Conservation (phyloP, 2,797 vertebrate genomes). For the Ispidina lecontei region DNA sequence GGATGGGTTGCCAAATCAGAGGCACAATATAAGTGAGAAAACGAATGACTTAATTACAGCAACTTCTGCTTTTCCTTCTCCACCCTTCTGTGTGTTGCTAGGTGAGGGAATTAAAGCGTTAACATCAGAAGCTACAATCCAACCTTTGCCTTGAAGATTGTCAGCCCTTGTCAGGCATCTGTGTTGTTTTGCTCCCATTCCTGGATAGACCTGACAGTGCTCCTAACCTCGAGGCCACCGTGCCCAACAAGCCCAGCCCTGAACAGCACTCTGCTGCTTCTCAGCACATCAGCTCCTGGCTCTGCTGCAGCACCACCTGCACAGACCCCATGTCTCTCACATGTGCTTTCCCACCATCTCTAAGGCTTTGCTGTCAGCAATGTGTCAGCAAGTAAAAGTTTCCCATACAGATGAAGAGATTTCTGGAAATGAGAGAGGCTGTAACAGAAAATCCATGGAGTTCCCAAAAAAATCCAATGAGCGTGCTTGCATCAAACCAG, state of each 20-base stretch:
- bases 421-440: not conserved
- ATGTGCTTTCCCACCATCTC: rapidly evolving
- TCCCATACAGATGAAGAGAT: not conserved
- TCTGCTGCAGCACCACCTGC: not conserved
- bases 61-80: not conserved
- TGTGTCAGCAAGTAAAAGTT: not conserved
- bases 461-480: not conserved
- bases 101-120: not conserved
- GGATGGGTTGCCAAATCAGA: not conserved
- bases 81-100: no score
- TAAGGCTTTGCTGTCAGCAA: not conserved
- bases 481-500: not conserved
- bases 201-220: not conserved
- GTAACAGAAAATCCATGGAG: rapidly evolving
- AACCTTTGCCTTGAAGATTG: not conserved
- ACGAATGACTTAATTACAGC: not conserved
- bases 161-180: not conserved
- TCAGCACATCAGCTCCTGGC: not conserved
- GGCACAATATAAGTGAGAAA: not conserved
- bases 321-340: rapidly evolving
- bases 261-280: not conserved
- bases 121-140: not conserved
- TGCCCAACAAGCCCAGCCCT: rapidly evolving
- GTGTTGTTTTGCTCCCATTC: not conserved
- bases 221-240: rapidly evolving